Evolutionary conservation across 2,888 invertebrate genomes (phyloP).

Genomic region (Drosophila nigritarsus): DNA sequence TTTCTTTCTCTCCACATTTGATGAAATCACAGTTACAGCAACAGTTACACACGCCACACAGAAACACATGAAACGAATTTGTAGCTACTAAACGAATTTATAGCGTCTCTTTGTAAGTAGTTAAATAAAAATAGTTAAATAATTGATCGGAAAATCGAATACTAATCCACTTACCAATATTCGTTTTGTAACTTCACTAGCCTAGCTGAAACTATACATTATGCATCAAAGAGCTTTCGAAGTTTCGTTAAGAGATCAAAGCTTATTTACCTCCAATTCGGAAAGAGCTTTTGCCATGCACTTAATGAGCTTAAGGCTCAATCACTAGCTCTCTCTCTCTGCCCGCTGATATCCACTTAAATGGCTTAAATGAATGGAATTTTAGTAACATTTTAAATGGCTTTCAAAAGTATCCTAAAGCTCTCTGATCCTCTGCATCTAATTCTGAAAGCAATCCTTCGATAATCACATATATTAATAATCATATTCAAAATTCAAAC

Average conservation of each 20-base stretch:
- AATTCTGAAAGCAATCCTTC: not conserved
- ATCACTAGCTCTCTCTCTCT: not conserved
- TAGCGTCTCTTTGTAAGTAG: conserved; percentile 5
- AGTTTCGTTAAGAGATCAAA: not conserved
- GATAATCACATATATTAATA: not conserved
- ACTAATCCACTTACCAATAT: not conserved
- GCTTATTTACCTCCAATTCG: not conserved
- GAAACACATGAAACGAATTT: conserved; percentile 4
- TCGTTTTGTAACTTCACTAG: not conserved
- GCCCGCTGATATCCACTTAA: not conserved
- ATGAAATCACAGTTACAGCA: conserved; percentile 15
- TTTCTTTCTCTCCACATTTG: not conserved
- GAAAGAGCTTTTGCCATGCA: not conserved
- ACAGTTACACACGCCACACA: conserved; percentile 24
- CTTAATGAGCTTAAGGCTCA: not conserved
- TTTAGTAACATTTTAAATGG: not conserved
- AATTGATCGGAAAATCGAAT: not conserved
- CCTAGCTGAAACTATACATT: conserved; percentile 4
- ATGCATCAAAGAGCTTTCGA: not conserved
- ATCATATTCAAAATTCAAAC: too few relatives aligned
- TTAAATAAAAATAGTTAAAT: not conserved
- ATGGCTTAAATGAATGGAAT: not conserved
- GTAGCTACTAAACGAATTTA: conserved; percentile 19
- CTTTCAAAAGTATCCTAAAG: not conserved
- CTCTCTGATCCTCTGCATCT: not conserved